Evolutionary conservation across 2,888 invertebrate genomes (phyloP).

Genomic region (Seira ritae): DNA sequence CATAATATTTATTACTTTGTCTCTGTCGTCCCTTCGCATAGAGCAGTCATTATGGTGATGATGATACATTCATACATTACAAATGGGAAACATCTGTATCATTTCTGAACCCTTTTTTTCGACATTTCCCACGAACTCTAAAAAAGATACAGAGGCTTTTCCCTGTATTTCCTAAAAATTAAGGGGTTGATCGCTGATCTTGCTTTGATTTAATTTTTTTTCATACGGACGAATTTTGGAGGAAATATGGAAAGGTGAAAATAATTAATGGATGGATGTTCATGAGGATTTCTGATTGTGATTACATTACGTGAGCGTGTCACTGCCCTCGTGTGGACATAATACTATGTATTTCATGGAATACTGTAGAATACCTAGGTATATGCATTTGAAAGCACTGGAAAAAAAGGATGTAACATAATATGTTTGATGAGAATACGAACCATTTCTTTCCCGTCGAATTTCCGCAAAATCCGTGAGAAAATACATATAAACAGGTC

Average conservation of each 20-base stretch:
- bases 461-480: neutral
- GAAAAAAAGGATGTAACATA: neutral
- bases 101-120: constrained; percentile 52
- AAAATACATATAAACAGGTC: neutral
- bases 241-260: too few species aligned
- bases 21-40: too few species aligned
- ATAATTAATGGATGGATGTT: too few species aligned
- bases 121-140: constrained; percentile 52
- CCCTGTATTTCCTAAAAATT: neutral
- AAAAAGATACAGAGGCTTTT: neutral
- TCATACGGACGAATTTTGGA: too few species aligned
- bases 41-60: too few species aligned
- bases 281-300: too few species aligned
- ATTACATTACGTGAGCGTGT: constrained; percentile 36
- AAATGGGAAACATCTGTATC: constrained; percentile 53
- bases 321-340: constrained; percentile 54
- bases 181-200: neutral
- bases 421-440: neutral
- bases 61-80: constrained; percentile 36
- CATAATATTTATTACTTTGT: too few species aligned
- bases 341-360: neutral
- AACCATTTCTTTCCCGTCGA: neutral
- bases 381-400: neutral
- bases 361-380: too few species aligned
- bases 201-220: neutral